These are phyloP conservation scores for Cryptus armator DNA, from an alignment of 2,888 invertebrate genomes.

Conservation along the genomic window DNA sequence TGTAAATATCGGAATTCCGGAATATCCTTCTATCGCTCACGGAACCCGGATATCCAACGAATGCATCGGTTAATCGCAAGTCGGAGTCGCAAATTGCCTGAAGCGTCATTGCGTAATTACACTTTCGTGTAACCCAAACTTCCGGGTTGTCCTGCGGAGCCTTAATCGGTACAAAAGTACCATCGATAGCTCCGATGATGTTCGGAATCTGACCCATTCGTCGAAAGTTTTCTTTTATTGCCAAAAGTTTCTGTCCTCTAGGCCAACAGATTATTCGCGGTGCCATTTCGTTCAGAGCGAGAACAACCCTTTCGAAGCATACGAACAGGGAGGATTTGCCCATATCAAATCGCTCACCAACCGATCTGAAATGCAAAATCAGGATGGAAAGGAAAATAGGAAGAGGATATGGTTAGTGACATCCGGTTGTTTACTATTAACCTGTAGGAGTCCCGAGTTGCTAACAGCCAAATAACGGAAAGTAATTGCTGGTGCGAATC, in stretches of 20 bases:
- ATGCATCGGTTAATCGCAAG: constrained; percentile 69
- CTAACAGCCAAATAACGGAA: constrained; percentile 68
- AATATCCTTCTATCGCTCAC: constrained; percentile 70
- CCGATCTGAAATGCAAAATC: constrained; percentile 16
- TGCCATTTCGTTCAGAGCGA: constrained; percentile 54
- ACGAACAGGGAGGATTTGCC: constrained; percentile 59
- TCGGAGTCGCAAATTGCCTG: constrained; percentile 71
- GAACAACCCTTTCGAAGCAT: constrained; percentile 57
- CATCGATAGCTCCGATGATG: constrained; percentile 72
- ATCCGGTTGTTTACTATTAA: constrained; percentile 32
- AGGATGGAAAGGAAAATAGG: too few relatives aligned
- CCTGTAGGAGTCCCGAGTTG: constrained; percentile 70
- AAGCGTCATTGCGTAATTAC: constrained; percentile 70
- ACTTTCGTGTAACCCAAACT: constrained; percentile 71
- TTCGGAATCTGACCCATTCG: constrained; percentile 57
- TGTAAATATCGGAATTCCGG: constrained; percentile 69
- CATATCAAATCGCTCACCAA: constrained; percentile 52
- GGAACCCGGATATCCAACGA: constrained; percentile 74
- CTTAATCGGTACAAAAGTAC: constrained; percentile 73
- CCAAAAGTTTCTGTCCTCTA: constrained; percentile 44
- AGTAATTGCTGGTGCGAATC: constrained; percentile 57
- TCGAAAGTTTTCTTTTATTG: constrained; percentile 61
- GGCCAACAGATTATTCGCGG: constrained; percentile 68
- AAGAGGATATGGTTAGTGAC: not conserved
- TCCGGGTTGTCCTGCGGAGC: constrained; percentile 70